Evolutionary conservation across 2,797 vertebrate genomes (phyloP).

Genomic region (Bovichtus diacanthus): DNA sequence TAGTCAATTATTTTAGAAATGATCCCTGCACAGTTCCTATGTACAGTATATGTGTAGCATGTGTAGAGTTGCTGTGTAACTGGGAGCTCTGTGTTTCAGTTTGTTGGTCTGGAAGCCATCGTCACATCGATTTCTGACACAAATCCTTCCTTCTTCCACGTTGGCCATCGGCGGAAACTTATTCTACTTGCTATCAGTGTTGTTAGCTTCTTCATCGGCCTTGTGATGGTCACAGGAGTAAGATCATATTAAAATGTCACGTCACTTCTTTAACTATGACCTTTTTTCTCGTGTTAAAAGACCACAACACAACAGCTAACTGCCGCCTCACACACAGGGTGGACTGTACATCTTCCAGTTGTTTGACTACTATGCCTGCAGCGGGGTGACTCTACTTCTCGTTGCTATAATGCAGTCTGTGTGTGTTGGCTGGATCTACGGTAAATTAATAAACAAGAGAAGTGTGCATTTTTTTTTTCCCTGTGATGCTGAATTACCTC

Average conservation of each 20-base stretch:
- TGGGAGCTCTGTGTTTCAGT: conserved; percentile 74
- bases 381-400: conserved; percentile 87
- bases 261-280: background rate
- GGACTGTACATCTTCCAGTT: conserved; percentile 88
- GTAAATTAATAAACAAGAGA: conserved; percentile 67
- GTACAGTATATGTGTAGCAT: background rate
- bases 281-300: background rate
- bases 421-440: conserved; percentile 85
- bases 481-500: background rate
- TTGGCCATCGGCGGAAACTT: conserved; percentile 85
- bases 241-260: conserved; percentile 21
- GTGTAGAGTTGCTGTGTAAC: conserved; percentile 2
- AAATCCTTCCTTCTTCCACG: conserved; percentile 81
- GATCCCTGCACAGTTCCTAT: background rate
- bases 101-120: conserved; percentile 86
- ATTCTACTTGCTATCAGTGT: conserved; percentile 81
- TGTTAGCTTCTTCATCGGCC: conserved; percentile 80
- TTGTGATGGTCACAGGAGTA: conserved; percentile 87
- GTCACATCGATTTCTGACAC: conserved; percentile 82
- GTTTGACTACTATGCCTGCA: conserved; percentile 88
- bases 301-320: background rate
- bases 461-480: background rate
- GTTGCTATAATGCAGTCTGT: conserved; percentile 83
- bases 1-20: conserved; percentile 1
- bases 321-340: conserved; percentile 70